These are phyloP conservation scores for Dyspetes luteomarginatus DNA, from an alignment of 2,888 invertebrate genomes.

Conservation along the genomic window DNA sequence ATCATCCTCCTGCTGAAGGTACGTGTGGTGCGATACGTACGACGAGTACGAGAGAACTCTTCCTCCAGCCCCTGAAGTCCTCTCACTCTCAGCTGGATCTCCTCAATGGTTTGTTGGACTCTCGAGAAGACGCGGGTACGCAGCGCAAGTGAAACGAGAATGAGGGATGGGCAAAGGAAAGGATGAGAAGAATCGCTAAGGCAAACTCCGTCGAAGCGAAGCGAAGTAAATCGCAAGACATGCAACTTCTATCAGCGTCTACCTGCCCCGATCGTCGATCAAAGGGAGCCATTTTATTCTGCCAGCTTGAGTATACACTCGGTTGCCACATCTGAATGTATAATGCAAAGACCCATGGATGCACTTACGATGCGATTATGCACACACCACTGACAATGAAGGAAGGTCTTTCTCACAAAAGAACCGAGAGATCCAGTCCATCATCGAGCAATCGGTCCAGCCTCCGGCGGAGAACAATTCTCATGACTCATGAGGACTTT, in stretches of 20 bases:
- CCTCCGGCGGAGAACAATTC: slow-evolving; percentile 24
- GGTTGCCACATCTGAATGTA: slow-evolving; percentile 45
- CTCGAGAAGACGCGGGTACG: slow-evolving; percentile 29
- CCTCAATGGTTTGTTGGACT: slow-evolving; percentile 16
- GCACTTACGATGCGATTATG: slow-evolving; percentile 35
- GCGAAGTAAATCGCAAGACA: slow-evolving; percentile 68
- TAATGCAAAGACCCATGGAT: slow-evolving; percentile 38
- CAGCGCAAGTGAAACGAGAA: slow-evolving; percentile 14
- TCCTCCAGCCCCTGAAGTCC: slow-evolving; percentile 18
- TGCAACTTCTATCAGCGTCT: slow-evolving; percentile 63
- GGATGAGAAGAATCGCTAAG: slow-evolving; percentile 42
- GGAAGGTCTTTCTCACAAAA: slow-evolving; percentile 31
- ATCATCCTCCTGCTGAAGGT: slow-evolving; percentile 38
- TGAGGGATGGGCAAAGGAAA: slow-evolving; percentile 13
- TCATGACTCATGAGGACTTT: slow-evolving; percentile 12
- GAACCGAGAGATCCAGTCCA: slow-evolving; percentile 40
- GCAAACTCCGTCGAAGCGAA: slow-evolving; percentile 58
- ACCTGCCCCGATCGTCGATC: slow-evolving; percentile 66
- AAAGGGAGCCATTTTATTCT: slow-evolving; percentile 64
- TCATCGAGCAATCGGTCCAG: slow-evolving; percentile 53
- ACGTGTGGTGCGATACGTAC: slow-evolving; percentile 28
- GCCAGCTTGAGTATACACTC: slow-evolving; percentile 36
- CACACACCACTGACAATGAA: slow-evolving; percentile 29
- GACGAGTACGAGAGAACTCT: slow-evolving; percentile 53
- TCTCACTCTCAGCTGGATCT: slow-evolving; percentile 25